A percentile compares a stretch with the other conserved stretches of the same genome.
phyloP scores from a whole-genome alignment of 2,797 vertebrate genomes.

The Rhincodon typus region DNA sequence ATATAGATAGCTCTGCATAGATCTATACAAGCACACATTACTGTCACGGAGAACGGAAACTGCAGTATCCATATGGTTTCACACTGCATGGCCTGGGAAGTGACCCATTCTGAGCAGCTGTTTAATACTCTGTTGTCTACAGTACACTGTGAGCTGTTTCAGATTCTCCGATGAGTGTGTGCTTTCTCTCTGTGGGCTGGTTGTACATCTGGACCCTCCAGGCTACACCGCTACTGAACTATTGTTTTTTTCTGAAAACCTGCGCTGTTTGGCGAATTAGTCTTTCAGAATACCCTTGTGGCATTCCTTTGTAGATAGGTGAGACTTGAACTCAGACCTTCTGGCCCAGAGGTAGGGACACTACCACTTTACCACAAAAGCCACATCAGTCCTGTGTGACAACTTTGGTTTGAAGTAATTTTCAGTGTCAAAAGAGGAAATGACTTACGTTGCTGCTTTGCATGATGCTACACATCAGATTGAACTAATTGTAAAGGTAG shows the following conservation, averaged over 20 bases:
- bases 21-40: neutral
- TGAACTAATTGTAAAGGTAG: neutral
- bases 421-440: neutral
- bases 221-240: neutral
- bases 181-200: neutral
- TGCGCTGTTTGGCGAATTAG: slow-evolving; percentile 15
- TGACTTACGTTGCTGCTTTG: neutral
- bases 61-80: neutral
- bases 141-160: neutral
- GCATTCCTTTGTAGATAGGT: neutral
- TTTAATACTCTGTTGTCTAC: neutral
- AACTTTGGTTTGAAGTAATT: neutral
- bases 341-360: too few species aligned
- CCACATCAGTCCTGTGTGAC: too few species aligned
- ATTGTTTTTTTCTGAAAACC: neutral
- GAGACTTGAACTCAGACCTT: too few species aligned
- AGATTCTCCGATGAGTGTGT: neutral
- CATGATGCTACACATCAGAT: neutral
- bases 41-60: neutral
- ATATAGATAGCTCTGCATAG: too few species aligned
- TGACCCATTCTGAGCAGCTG: neutral
- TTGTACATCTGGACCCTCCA: neutral
- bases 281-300: neutral
- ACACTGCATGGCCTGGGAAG: neutral
- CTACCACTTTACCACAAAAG: neutral